Base-by-base conservation (phyloP, 2,888 invertebrate genomes). In the Microplitis deprimator region DNA sequence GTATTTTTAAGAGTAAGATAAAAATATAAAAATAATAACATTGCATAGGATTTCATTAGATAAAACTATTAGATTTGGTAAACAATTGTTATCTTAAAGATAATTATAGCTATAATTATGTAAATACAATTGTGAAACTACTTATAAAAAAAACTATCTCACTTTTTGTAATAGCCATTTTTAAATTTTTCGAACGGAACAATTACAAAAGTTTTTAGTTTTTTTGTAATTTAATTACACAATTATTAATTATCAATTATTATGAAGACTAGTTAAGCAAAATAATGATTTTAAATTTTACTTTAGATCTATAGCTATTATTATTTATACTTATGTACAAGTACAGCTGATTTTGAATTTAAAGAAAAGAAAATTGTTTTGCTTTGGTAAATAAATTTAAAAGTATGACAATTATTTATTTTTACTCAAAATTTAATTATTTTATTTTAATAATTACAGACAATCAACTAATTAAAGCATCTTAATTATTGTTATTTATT, bases 1-100 rank as follows among this genome's bases (percentile, higher is more conserved):
- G 71, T 72, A 72, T 72, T 72, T 61, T 72, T 72, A 72, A 72
- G 40, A 61, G 16, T 40, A 72, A 72, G 61, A 40, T n/a, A 38
- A 40, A 10, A 10, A 29, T 10, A 72, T n/a, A 61, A 39, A 50
- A 50, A 39, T 60, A 60, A 72, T 72, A 3, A 72, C 6, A 72
- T 50, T 50, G 8, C 13, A 67, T 38, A 60, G 40, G 38, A 72
- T 10, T 38, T 39, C 38, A 40, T 38, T 72, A 62, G 60, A 61
- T 39, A 38, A 62, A 62, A 10, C 39, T 29, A 38, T 61, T 72
- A 72, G 62, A 61, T 72, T 72, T 72, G 62, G 62, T 72, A 72
- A 72, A 38, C 62, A 38, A 70, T 70, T 60, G 71, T 62, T 72
- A 72, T 60, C 39, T 62, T 61, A 29, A 3, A 0, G 29, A 29